Conservation (phyloP, 1,140 invertebrate species). For the Pseudomyrmex cubaensis region DNA sequence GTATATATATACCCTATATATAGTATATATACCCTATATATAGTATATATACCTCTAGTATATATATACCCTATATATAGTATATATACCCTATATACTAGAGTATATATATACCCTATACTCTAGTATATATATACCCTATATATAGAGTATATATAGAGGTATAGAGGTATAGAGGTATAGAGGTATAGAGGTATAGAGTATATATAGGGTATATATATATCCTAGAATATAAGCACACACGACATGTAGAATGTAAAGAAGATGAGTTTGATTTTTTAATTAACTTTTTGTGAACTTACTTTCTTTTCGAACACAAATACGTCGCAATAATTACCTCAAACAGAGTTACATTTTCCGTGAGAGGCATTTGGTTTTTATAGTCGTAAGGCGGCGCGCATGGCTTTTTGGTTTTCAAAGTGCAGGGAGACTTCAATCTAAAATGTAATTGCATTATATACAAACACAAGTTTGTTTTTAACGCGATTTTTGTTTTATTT, state of each 20-base stretch:
- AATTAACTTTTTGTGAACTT: neutral
- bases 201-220: too few relatives aligned
- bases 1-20: too few relatives aligned
- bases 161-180: too few relatives aligned
- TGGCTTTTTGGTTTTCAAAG: constrained; percentile 63
- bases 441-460: constrained; percentile 20
- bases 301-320: neutral
- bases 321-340: constrained; percentile 77
- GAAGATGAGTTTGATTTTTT: too few relatives aligned
- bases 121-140: too few relatives aligned
- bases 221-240: neutral
- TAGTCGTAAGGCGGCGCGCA: constrained; percentile 90
- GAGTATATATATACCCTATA: too few relatives aligned
- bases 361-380: constrained; percentile 89
- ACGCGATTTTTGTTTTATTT: neutral
- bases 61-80: too few relatives aligned
- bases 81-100: too few relatives aligned
- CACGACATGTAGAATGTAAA: neutral
- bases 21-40: too few relatives aligned
- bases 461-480: neutral
- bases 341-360: constrained; percentile 86
- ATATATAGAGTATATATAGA: too few relatives aligned
- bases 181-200: too few relatives aligned
- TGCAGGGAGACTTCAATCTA: constrained; percentile 86
- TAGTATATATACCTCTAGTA: too few relatives aligned